Conservation (phyloP, 2,113 vertebrate species). For the Pardalotus punctatus region DNA sequence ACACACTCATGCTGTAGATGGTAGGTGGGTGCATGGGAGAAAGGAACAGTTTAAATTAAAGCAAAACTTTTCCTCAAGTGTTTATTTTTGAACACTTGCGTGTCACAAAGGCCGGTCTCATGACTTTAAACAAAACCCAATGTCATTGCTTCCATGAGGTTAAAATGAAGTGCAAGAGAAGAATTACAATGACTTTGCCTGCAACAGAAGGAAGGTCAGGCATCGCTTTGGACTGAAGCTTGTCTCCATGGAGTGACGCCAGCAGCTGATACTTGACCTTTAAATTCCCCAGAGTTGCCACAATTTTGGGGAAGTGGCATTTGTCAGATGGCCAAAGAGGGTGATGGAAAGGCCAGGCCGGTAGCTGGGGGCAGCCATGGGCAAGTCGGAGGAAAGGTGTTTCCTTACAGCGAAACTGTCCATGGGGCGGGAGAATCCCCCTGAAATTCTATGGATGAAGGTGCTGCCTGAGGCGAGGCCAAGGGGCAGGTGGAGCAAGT, state of each 20-base stretch:
- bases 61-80: slow-evolving; percentile 4
- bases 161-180: slow-evolving; percentile 9
- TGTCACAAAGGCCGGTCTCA: background rate
- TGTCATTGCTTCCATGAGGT: background rate
- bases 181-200: background rate
- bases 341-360: background rate
- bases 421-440: background rate
- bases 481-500: background rate
- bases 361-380: background rate
- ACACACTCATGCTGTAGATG: background rate
- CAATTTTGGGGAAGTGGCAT: slow-evolving; percentile 50
- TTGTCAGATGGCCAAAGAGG: slow-evolving; percentile 38
- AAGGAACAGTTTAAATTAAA: slow-evolving; percentile 9
- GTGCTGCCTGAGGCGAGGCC: background rate
- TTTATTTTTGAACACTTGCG: background rate
- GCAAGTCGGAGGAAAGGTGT: background rate
- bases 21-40: slow-evolving; percentile 25
- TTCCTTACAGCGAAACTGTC: background rate
- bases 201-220: slow-evolving; percentile 17
- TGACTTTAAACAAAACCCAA: slow-evolving; percentile 20
- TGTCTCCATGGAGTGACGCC: background rate
- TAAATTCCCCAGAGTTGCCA: slow-evolving; percentile 48
- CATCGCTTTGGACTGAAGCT: background rate
- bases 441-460: background rate
- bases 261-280: slow-evolving; percentile 69